Evolutionary conservation across 2,888 invertebrate genomes (phyloP), one percentile per base, ranked within the genome.

Genomic region (Halictus quadricinctus): DNA sequence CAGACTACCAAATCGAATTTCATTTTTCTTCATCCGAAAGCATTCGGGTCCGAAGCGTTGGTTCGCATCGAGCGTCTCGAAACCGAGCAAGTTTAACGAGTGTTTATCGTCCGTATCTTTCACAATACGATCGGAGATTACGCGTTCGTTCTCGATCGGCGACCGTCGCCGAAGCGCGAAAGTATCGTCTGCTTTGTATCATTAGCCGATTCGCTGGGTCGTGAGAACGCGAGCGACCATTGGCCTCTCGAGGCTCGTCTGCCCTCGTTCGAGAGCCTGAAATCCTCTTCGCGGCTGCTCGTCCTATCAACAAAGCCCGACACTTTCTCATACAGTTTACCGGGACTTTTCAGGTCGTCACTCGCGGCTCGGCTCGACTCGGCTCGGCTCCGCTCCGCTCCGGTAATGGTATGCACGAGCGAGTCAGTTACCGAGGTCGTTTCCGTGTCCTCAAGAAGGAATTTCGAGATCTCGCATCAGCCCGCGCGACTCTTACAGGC

Each of bases 211-310:
- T 76, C 79, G 80, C 80, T 78, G 88, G 91, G 91, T 92, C 93
- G 93, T 93, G 93, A 93, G 93, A 93, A 93, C 90, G 87, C 90
- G 91, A 91, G 91, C 91, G 89, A 88, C 88, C 91, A 88, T 90
- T 89, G 90, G 87, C 88, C 90, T 87, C 89, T 72, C 77, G 88
- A 88, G 41, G 87, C 89, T 90, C 90, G 86, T 90, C 90, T 72
- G 84, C 91, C 41, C 76, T 54, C 76, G 76, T 77, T 77, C 66
- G 66, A 66, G 66, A 66, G 66, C 66, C 36, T 66, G 66, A 66
- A 66, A 66, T 36, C 66, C 66, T 66, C 66, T 15, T 8, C 66
- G 66, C 66, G 29, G 66, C 84, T 89, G 87, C 85, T 92, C 66
- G 66, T 18, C 15, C 87, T 90, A 89, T 92, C 92, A 91, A 88